Base-by-base conservation (phyloP, 1,140 invertebrate genomes). In the Trinorchestia longiramus region DNA sequence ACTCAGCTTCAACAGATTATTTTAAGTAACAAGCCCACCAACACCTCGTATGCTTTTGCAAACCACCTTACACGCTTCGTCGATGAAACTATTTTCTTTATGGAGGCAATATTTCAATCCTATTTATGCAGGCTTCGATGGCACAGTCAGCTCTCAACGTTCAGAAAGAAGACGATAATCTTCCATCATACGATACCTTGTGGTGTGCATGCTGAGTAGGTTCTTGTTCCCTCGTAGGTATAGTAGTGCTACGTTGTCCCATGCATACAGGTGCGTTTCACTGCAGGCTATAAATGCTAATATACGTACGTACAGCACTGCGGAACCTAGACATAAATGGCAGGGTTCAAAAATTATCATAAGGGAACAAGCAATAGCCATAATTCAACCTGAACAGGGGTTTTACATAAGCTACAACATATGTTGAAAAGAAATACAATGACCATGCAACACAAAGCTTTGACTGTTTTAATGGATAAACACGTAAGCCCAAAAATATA, bases 41-140 rank as follows among this genome's bases (percentile, higher is more conserved):
- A 28, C 62, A 77, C 28, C 62, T 77, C 62, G 28, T 23, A 23
- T 28, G 28, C 28, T 77, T 77, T 77, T 36, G 62, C 62, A 77
- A 77, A 77, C 1, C 11, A 28, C 62, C 28, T 77, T 28, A 77
- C 36, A 36, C 62, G 62, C 15, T 23, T 11, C 28, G 62, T 36
- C 45, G 0, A 53, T 47, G 95, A 57, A 43, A n/a, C 95, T 1
- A 57, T 96, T n/a, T 96, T 96, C 88, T 90, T 96, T 43, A 1
- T 95, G 62, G n/a, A 45, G 40, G 42, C 0, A 45, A 95, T 45
- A 42, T 44, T 43, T 47, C 44, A 90, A 77, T 62, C 91, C 90
- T 95, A 62, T 45, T 87, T 57, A 44, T 41, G n/a, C 88, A 62
- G 36, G 77, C 88, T 95, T 95, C 53, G 43, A 95, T 40, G 23